Percentiles rank a stretch among this genome's conserved stretches.
phyloP scores from a whole-genome alignment of 2,113 vertebrate species.

The Clarias magur region DNA sequence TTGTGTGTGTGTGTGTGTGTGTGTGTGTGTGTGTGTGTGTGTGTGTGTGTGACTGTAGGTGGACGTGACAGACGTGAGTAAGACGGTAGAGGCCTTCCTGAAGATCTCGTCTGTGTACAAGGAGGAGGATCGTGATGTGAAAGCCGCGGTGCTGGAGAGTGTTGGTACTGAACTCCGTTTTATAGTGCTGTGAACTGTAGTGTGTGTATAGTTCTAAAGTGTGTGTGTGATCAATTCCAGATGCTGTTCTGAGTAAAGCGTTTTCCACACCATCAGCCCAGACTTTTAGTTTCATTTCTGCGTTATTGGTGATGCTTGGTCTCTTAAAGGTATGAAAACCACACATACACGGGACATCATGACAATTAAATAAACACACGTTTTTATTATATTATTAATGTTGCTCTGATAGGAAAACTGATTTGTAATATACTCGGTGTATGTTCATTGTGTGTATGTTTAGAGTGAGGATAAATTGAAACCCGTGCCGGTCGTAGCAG shows the following conservation, averaged over 20 bases:
- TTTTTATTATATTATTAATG: background rate
- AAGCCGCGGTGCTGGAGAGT: constrained; percentile 76
- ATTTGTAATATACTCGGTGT: background rate
- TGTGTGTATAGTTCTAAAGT: background rate
- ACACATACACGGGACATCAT: background rate
- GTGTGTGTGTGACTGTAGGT: constrained; percentile 69
- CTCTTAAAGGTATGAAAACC: constrained; percentile 85
- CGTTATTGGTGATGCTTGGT: constrained; percentile 86
- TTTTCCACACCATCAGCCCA: constrained; percentile 82
- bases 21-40: background rate
- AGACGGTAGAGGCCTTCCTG: constrained; percentile 85
- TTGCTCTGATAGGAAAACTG: background rate
- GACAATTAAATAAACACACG: background rate
- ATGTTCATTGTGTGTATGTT: background rate
- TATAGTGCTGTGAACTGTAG: too few relatives aligned
- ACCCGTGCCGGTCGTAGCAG: constrained; percentile 81
- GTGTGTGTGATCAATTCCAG: constrained; percentile 61
- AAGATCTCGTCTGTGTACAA: constrained; percentile 92
- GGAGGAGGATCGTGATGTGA: constrained; percentile 81
- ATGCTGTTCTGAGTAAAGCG: constrained; percentile 86
- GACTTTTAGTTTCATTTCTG: constrained; percentile 83
- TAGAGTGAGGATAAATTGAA: constrained; percentile 95
- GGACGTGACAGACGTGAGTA: constrained; percentile 81
- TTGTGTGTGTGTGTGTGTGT: too few relatives aligned
- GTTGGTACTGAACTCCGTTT: constrained; percentile 63